These are phyloP conservation scores for Micrastur ruficollis DNA, from an alignment of 2,797 vertebrate genomes.

Conservation along the genomic window DNA sequence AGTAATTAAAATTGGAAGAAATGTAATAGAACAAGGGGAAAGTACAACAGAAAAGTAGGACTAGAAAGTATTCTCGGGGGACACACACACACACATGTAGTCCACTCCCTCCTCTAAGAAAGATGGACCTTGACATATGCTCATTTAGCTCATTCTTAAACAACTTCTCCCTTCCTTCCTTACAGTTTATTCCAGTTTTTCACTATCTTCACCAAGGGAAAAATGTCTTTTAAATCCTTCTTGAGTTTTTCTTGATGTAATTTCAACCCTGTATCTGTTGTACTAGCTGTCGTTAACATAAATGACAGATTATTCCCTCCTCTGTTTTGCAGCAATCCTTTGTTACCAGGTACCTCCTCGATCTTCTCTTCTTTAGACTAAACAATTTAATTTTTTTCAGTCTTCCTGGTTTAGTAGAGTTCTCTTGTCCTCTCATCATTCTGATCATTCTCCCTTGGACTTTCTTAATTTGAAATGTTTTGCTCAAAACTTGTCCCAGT, in stretches of 20 bases:
- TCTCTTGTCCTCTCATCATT: neutral
- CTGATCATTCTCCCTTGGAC: neutral
- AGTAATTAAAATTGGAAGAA: neutral
- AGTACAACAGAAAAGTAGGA: neutral
- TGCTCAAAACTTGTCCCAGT: neutral
- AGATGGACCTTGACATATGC: neutral
- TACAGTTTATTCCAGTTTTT: neutral
- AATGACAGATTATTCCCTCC: neutral
- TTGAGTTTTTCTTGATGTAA: neutral
- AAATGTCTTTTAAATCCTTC: neutral
- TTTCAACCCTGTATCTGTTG: neutral
- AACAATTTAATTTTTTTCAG: neutral
- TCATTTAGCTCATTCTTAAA: neutral
- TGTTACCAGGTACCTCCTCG: neutral
- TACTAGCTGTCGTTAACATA: neutral
- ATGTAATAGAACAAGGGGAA: neutral
- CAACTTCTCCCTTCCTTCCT: neutral
- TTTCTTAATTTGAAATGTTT: neutral
- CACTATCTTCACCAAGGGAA: neutral
- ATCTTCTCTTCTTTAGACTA: neutral
- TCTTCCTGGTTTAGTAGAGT: neutral
- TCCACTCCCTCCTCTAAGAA: neutral
- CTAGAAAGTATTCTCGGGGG: neutral
- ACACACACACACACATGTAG: too few relatives aligned
- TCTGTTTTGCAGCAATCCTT: neutral